Percentiles rank a stretch among this genome's conserved stretches.
Evolutionary conservation across 2,888 invertebrate genomes (phyloP).

Genomic region (Drosophila anomelani): DNA sequence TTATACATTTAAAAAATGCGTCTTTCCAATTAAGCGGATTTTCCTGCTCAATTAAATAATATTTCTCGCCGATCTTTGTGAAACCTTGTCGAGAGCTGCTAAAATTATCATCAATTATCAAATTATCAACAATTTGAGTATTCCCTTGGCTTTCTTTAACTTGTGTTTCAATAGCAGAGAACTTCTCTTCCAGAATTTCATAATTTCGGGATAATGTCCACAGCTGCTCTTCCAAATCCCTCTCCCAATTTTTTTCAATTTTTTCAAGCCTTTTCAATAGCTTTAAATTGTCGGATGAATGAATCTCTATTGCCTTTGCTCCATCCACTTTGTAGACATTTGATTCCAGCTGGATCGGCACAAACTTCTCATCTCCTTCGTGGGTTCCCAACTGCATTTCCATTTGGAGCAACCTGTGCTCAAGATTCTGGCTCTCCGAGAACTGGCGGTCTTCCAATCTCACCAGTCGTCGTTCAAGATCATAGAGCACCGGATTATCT

Average conservation of each 20-base stretch:
- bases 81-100: background rate
- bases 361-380: background rate
- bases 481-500: background rate
- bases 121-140: no score
- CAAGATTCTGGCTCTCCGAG: background rate
- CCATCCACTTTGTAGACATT: background rate
- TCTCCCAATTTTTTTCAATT: background rate
- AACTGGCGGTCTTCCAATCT: conserved; percentile 1
- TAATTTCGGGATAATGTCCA: background rate
- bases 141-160: no score
- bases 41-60: background rate
- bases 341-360: background rate
- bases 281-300: background rate
- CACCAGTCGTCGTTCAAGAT: background rate
- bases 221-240: background rate
- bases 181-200: background rate
- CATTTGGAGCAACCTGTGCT: background rate
- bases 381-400: background rate
- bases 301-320: no score
- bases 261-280: background rate
- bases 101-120: no score
- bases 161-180: background rate
- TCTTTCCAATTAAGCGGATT: fast-evolving
- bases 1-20: no score
- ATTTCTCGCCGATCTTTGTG: background rate